phyloP scores from a whole-genome alignment of 2,113 vertebrate genomes.

The Saguinus midas region DNA sequence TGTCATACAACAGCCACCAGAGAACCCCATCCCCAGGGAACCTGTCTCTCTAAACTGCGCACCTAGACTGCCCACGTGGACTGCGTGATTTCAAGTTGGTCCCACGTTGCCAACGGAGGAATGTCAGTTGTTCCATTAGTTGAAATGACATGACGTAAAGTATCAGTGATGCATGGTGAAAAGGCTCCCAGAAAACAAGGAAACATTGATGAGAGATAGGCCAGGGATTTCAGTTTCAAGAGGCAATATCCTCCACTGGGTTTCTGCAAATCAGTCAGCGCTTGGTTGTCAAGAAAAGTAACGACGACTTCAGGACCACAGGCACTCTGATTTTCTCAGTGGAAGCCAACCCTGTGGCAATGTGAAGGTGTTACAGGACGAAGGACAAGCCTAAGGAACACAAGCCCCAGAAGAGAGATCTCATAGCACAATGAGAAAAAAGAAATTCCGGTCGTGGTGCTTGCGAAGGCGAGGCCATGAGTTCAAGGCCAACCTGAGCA shows the following conservation, averaged over 20 bases:
- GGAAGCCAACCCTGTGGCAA: neutral
- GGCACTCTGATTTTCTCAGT: neutral
- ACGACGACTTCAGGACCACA: neutral
- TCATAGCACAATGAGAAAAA: neutral
- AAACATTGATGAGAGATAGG: neutral
- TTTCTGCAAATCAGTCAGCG: neutral
- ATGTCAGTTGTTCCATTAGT: conserved; percentile 45
- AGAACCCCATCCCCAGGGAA: neutral
- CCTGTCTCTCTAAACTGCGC: conserved; percentile 12
- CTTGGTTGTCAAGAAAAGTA: neutral
- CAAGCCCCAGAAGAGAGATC: neutral
- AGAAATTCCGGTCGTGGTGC: too few relatives aligned
- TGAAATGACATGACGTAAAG: conserved; percentile 45
- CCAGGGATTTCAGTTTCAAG: neutral
- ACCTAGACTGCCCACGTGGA: neutral
- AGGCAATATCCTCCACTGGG: neutral
- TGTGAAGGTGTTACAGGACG: neutral
- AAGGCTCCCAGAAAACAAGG: neutral
- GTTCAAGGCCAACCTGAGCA: too few relatives aligned
- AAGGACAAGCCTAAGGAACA: neutral
- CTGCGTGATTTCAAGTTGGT: conserved; percentile 32
- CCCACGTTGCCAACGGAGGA: conserved; percentile 30
- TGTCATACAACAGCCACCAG: neutral
- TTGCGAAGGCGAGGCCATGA: too few relatives aligned
- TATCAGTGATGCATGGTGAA: neutral